phyloP scores from a whole-genome alignment of 2,797 vertebrate species.

The Corythornis leucogaster region DNA sequence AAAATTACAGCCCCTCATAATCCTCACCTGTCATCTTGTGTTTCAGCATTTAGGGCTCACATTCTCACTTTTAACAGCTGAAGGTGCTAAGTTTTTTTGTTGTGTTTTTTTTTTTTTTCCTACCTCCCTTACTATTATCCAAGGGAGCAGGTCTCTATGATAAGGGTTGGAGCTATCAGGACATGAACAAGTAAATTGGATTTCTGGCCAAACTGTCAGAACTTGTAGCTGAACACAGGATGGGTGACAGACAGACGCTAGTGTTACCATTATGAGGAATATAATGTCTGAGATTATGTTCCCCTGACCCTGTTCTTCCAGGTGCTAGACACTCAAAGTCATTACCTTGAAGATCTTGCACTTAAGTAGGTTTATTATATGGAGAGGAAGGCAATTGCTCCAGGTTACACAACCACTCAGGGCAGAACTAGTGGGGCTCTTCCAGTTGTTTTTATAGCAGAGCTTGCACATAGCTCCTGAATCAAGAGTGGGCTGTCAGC shows the following conservation, averaged over 20 bases:
- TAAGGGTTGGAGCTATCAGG: background rate
- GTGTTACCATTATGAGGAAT: background rate
- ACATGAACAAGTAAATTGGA: background rate
- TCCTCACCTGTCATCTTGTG: background rate
- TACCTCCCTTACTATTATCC: background rate
- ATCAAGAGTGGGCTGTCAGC: background rate
- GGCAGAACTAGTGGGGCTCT: background rate
- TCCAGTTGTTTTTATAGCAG: background rate
- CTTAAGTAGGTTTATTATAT: accelerated
- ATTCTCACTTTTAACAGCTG: background rate
- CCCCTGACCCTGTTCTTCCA: background rate
- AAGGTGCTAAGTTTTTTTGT: background rate
- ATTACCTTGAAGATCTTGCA: background rate
- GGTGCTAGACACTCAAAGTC: background rate
- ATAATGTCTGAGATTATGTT: background rate
- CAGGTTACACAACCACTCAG: background rate
- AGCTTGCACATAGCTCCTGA: accelerated
- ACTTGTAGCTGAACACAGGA: background rate
- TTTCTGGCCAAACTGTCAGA: background rate
- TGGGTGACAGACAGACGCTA: background rate
- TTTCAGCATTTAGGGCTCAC: background rate
- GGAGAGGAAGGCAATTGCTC: background rate
- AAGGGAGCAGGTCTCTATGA: background rate
- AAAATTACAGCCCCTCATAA: background rate
- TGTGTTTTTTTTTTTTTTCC: background rate